A percentile compares a stretch with the other conserved stretches of the same genome.
These are phyloP conservation scores for Festucalex cinctus DNA, from an alignment of 2,113 vertebrate genomes.

Conservation along the genomic window DNA sequence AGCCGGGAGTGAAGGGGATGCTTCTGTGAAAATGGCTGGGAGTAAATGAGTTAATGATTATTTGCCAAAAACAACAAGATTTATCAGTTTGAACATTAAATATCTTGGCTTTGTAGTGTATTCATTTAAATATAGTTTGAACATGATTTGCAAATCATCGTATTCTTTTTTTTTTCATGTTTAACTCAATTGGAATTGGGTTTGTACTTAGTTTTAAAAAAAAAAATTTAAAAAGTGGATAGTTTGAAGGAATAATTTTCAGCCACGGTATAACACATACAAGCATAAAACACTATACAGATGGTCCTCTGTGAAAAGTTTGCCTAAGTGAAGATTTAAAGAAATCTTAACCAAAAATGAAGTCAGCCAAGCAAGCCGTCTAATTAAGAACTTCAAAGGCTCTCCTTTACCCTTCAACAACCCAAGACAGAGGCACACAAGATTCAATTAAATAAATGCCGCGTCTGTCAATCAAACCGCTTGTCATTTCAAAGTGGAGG, in stretches of 20 bases:
- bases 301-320: constrained; percentile 19
- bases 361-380: constrained; percentile 32
- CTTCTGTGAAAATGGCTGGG: too few relatives aligned
- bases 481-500: constrained; percentile 48
- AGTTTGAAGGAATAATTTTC: neutral
- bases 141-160: too few relatives aligned
- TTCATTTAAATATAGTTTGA: too few relatives aligned
- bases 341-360: neutral
- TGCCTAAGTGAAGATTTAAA: neutral
- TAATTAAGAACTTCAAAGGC: constrained; percentile 59
- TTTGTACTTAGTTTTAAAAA: too few relatives aligned
- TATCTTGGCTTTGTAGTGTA: too few relatives aligned
- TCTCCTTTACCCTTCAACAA: constrained; percentile 26
- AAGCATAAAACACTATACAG: constrained; percentile 10
- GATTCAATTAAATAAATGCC: constrained; percentile 38
- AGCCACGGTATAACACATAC: neutral
- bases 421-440: constrained; percentile 33
- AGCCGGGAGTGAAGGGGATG: too few relatives aligned
- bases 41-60: too few relatives aligned
- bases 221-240: too few relatives aligned
- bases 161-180: too few relatives aligned
- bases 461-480: constrained; percentile 60
- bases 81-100: too few relatives aligned
- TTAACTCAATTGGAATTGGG: neutral
- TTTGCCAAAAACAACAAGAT: too few relatives aligned